phyloP scores from a whole-genome alignment of 2,113 vertebrate species.

The Xenopus laevis region DNA sequence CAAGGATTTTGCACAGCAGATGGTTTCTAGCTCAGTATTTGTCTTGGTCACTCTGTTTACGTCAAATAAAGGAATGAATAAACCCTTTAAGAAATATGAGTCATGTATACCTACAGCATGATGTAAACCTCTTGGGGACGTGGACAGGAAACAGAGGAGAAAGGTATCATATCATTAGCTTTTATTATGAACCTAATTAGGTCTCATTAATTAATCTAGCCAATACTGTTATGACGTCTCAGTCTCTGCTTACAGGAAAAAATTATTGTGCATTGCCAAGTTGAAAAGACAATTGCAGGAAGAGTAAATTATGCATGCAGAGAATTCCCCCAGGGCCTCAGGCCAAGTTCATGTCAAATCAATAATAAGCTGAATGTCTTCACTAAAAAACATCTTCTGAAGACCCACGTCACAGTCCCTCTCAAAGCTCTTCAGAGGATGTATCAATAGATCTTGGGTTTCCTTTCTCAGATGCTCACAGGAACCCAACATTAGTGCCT shows the following conservation, averaged over 20 bases:
- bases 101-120: constrained; percentile 65
- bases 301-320: constrained; percentile 95
- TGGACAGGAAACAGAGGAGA: constrained; percentile 63
- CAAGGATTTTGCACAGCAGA: constrained; percentile 76
- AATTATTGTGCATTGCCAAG: constrained; percentile 75
- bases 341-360: constrained; percentile 95
- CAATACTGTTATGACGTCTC: constrained; percentile 71
- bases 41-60: constrained; percentile 62
- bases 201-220: constrained; percentile 77
- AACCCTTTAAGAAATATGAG: constrained; percentile 63
- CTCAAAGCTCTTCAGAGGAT: constrained; percentile 92
- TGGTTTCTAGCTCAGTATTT: constrained; percentile 70
- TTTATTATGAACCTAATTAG: constrained; percentile 79
- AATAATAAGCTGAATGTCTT: constrained; percentile 90
- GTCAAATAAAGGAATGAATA: constrained; percentile 61
- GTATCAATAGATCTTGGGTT: constrained; percentile 85
- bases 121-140: constrained; percentile 56
- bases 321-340: constrained; percentile 78
- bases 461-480: constrained; percentile 97
- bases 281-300: constrained; percentile 97
- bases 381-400: constrained; percentile 79
- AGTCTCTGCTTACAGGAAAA: constrained; percentile 78
- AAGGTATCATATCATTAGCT: constrained; percentile 66
- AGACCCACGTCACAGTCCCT: constrained; percentile 83
- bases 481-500: constrained; percentile 59